A percentile compares a stretch with the other conserved stretches of the same genome.
Conservation (phyloP, 2,113 vertebrate species). For the Urocitellus parryii region DNA sequence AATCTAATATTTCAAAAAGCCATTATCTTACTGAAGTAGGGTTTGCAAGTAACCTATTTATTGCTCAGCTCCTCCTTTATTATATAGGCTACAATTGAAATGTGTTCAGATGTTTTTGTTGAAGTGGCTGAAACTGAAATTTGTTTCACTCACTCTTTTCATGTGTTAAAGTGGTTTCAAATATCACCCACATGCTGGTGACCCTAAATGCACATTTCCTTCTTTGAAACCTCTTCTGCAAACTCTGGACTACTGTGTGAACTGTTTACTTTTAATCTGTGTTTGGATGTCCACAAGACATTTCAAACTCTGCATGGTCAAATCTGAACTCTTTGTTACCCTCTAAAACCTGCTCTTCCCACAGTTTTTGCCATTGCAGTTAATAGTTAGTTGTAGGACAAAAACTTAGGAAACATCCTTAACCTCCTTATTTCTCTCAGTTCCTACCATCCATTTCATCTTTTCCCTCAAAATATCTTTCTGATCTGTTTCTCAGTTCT, state of each 20-base stretch:
- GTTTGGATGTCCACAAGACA: background rate
- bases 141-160: conserved; percentile 9
- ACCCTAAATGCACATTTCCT: background rate
- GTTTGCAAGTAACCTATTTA: background rate
- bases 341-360: background rate
- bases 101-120: background rate
- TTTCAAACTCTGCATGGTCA: background rate
- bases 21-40: background rate
- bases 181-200: background rate
- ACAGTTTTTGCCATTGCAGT: background rate
- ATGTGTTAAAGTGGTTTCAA: conserved; percentile 10
- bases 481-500: background rate
- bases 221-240: background rate
- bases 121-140: background rate
- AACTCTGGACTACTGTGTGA: background rate
- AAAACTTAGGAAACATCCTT: background rate
- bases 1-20: background rate
- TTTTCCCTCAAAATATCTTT: background rate
- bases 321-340: background rate
- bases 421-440: background rate
- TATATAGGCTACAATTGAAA: background rate
- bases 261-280: background rate
- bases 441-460: background rate
- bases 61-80: background rate
- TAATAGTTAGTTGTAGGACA: background rate